phyloP scores from a whole-genome alignment of 2,888 invertebrate genomes.

The Sericinus montela region DNA sequence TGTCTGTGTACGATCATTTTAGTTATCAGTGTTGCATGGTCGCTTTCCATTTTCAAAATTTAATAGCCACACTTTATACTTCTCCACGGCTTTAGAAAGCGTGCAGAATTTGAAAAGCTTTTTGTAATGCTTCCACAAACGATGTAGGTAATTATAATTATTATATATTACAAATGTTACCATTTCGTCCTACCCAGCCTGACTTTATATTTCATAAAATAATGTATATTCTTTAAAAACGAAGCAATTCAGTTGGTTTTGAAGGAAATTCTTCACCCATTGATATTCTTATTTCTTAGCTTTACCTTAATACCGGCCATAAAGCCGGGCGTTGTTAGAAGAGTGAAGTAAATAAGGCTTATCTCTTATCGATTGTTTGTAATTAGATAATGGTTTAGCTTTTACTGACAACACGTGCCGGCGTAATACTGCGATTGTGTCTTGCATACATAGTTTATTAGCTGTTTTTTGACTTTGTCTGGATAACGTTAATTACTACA shows the following conservation, averaged over 20 bases:
- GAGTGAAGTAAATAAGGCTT: slow-evolving; percentile 45
- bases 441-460: slow-evolving; percentile 18
- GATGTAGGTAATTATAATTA: no score
- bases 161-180: no score
- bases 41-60: slow-evolving; percentile 25
- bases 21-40: slow-evolving; percentile 12
- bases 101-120: slow-evolving; percentile 22
- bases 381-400: slow-evolving; percentile 42
- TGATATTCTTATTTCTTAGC: background rate
- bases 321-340: slow-evolving; percentile 28
- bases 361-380: slow-evolving; percentile 58
- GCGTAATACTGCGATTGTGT: slow-evolving; percentile 19
- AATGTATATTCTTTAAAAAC: no score
- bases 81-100: slow-evolving; percentile 24
- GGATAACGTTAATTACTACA: no score
- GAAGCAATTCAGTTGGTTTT: no score
- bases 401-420: slow-evolving; percentile 30
- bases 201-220: no score
- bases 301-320: slow-evolving; percentile 8
- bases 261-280: no score
- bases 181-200: no score
- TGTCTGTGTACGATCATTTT: slow-evolving; percentile 24
- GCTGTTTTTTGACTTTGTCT: no score
- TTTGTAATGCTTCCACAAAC: no score
- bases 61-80: no score